A percentile compares a stretch with the other conserved stretches of the same genome.
Conservation (phyloP, 2,797 vertebrate genomes). For the Crax fasciolata region DNA sequence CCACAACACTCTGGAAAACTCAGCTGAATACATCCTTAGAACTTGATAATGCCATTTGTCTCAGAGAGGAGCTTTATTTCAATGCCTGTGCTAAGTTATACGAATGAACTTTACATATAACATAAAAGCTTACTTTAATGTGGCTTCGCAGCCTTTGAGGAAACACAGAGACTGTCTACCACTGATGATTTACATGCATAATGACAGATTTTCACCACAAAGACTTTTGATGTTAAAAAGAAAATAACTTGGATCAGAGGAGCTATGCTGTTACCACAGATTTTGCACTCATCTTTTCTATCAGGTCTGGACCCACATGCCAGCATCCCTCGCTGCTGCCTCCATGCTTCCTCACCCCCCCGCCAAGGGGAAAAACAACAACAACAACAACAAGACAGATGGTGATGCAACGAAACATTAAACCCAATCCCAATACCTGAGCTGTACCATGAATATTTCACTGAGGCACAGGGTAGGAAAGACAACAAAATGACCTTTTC, state of each 20-base stretch:
- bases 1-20: neutral
- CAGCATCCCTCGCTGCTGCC: slow-evolving; percentile 18
- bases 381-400: slow-evolving; percentile 47
- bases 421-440: slow-evolving; percentile 41
- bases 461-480: slow-evolving; percentile 27
- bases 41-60: neutral
- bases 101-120: slow-evolving; percentile 24
- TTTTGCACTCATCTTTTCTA: neutral
- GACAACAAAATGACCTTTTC: slow-evolving; percentile 44
- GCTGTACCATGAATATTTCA: slow-evolving; percentile 50
- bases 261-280: neutral
- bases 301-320: neutral
- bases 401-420: slow-evolving; percentile 61
- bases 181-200: neutral
- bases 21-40: neutral
- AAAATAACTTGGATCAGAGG: neutral
- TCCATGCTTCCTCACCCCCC: neutral
- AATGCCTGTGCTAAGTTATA: neutral
- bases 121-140: slow-evolving; percentile 56
- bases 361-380: slow-evolving; percentile 15
- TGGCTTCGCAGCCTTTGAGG: slow-evolving; percentile 36
- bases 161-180: neutral
- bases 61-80: neutral
- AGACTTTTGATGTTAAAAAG: slow-evolving; percentile 18
- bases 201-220: slow-evolving; percentile 42